Percentiles rank a stretch among this genome's conserved stretches.
Conservation (phyloP, 1,140 invertebrate genomes). For the Propsilocerus akamusi region DNA sequence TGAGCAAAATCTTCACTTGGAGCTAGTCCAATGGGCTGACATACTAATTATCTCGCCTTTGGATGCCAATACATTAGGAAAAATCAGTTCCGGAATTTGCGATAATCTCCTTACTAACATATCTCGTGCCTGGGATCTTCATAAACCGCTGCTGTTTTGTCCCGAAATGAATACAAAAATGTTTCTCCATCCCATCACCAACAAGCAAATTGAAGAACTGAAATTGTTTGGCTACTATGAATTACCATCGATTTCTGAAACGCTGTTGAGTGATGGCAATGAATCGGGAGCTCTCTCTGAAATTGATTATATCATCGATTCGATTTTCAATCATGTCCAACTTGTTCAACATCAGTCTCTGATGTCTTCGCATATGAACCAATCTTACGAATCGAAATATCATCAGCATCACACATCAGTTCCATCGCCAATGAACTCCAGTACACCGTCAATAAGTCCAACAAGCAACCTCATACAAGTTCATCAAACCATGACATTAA, state of each 20-base stretch:
- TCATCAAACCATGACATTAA: no score
- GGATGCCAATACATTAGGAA: conserved; percentile 93
- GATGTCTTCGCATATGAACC: neutral
- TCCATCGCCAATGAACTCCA: no score
- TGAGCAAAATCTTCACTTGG: conserved; percentile 94
- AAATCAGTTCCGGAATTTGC: conserved; percentile 78
- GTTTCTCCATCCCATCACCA: conserved; percentile 91
- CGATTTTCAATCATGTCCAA: neutral
- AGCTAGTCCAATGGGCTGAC: conserved; percentile 91
- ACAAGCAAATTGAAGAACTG: conserved; percentile 51
- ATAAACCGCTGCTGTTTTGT: conserved; percentile 79
- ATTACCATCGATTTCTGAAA: conserved; percentile 75
- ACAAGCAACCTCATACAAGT: no score
- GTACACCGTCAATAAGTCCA: neutral
- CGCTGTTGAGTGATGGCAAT: conserved; percentile 83
- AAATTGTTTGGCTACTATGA: conserved; percentile 69
- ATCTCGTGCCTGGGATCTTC: conserved; percentile 79
- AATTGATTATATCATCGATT: conserved; percentile 26
- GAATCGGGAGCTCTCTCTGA: conserved; percentile 94
- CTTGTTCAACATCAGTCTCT: neutral
- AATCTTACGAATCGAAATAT: neutral
- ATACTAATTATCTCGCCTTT: conserved; percentile 83
- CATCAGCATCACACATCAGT: no score
- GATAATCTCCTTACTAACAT: conserved; percentile 93
- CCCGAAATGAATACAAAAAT: conserved; percentile 98